phyloP scores from a whole-genome alignment of 2,113 vertebrate species.

The Channa argus region DNA sequence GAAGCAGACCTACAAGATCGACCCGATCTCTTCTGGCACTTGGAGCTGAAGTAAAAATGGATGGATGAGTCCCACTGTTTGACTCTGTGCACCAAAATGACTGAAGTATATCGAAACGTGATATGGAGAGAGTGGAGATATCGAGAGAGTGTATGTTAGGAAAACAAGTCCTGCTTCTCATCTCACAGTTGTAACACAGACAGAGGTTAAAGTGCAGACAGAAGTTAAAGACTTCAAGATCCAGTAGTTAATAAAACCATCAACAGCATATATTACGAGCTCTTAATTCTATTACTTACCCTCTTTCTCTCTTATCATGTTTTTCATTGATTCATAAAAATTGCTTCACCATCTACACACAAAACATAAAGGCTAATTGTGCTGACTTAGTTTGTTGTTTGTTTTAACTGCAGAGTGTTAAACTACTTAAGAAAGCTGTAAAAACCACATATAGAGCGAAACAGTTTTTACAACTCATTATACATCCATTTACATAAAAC shows the following conservation, averaged over 20 bases:
- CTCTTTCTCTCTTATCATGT: constrained; percentile 16
- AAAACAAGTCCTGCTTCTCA: constrained; percentile 9
- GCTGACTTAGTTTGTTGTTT: constrained; percentile 36
- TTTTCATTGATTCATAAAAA: constrained; percentile 59
- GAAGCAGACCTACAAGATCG: constrained; percentile 40
- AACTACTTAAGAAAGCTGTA: constrained; percentile 54
- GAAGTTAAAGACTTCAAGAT: constrained; percentile 22
- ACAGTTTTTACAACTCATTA: constrained; percentile 58
- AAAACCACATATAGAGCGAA: constrained; percentile 55
- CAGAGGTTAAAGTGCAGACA: constrained; percentile 32
- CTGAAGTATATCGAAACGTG: constrained; percentile 38
- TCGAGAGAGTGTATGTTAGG: constrained; percentile 9
- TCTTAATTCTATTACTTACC: constrained; percentile 33
- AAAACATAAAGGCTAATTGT: constrained; percentile 25
- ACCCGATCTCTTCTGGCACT: constrained; percentile 36
- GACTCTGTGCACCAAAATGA: constrained; percentile 32
- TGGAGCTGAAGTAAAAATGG: constrained; percentile 35
- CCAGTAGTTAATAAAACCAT: constrained; percentile 33
- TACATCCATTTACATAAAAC: constrained; percentile 50
- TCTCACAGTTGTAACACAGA: constrained; percentile 13
- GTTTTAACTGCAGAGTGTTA: constrained; percentile 58
- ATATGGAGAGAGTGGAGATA: not conserved
- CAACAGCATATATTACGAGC: constrained; percentile 30
- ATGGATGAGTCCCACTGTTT: constrained; percentile 49
- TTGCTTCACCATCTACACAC: not conserved